Percentiles rank a stretch among this genome's conserved stretches.
Evolutionary conservation across 2,888 invertebrate species (phyloP).

Genomic region (Isoperla grammatica): DNA sequence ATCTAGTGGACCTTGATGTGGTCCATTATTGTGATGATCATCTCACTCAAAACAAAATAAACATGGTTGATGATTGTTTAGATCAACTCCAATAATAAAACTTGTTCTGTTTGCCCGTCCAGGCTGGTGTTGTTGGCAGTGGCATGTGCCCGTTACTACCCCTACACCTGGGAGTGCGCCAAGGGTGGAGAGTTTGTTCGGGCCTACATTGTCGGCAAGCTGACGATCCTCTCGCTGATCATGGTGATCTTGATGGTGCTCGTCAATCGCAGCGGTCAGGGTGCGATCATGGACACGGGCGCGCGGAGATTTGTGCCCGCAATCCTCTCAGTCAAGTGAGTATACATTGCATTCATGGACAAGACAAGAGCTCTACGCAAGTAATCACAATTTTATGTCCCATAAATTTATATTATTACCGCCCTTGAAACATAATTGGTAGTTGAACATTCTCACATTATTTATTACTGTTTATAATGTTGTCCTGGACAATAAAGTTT

Average conservation of each 20-base stretch:
- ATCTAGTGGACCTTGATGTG: too few species aligned
- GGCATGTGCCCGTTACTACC: constrained; percentile 58
- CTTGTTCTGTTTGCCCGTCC: too few species aligned
- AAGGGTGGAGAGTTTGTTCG: constrained; percentile 66
- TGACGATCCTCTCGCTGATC: constrained; percentile 57
- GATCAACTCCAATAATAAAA: too few species aligned
- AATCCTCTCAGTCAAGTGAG: constrained; percentile 65
- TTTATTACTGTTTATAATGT: too few species aligned
- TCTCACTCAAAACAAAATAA: too few species aligned
- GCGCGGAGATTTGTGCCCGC: constrained; percentile 65
- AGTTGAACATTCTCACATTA: constrained; percentile 18
- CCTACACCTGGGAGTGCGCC: constrained; percentile 63
- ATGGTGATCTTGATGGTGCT: constrained; percentile 59
- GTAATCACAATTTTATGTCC: background rate
- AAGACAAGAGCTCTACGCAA: background rate
- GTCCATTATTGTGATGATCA: too few species aligned
- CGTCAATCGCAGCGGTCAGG: constrained; percentile 66
- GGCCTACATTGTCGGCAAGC: constrained; percentile 65
- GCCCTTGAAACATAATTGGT: constrained; percentile 10
- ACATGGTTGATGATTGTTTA: too few species aligned
- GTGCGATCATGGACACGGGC: constrained; percentile 70
- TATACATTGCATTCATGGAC: constrained; percentile 31
- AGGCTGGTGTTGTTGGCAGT: constrained; percentile 63
- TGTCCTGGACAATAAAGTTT: too few species aligned
- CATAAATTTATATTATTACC: background rate